These are phyloP conservation scores for Aphelinus certus DNA, from an alignment of 1,140 invertebrate genomes.

Conservation along the genomic window DNA sequence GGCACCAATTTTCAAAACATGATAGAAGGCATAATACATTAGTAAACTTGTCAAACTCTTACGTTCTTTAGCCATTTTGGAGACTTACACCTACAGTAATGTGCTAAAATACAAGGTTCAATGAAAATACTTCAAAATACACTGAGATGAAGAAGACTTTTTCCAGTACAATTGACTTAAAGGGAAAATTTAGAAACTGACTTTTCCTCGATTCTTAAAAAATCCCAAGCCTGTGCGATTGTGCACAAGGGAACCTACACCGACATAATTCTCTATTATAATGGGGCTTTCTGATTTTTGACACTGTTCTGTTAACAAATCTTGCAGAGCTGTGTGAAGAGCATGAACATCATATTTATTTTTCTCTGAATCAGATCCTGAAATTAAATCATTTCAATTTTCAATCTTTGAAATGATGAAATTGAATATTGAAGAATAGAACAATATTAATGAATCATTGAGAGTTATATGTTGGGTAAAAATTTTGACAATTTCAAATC, in stretches of 20 bases:
- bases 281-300: slow-evolving; percentile 71
- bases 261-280: slow-evolving; percentile 82
- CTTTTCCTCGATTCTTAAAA: slow-evolving; percentile 85
- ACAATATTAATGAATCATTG: too few species aligned
- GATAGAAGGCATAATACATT: slow-evolving; percentile 34
- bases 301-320: slow-evolving; percentile 47
- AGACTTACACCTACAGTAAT: neutral
- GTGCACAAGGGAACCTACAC: slow-evolving; percentile 80
- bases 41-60: slow-evolving; percentile 23
- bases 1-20: slow-evolving; percentile 31
- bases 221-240: slow-evolving; percentile 86
- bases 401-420: slow-evolving; percentile 5
- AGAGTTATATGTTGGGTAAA: too few species aligned
- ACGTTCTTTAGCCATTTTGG: slow-evolving; percentile 27
- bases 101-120: slow-evolving; percentile 26
- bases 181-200: slow-evolving; percentile 76
- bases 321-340: slow-evolving; percentile 62
- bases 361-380: slow-evolving; percentile 58
- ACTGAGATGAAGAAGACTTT: neutral
- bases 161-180: neutral
- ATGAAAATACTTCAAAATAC: slow-evolving; percentile 17
- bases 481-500: slow-evolving; percentile 7
- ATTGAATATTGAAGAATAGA: slow-evolving; percentile 12
- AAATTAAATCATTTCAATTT: slow-evolving; percentile 43
- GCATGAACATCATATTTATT: slow-evolving; percentile 69